A percentile compares a stretch with the other conserved stretches of the same genome.
Conservation (phyloP, 2,888 invertebrate genomes). For the Morpho achilles region DNA sequence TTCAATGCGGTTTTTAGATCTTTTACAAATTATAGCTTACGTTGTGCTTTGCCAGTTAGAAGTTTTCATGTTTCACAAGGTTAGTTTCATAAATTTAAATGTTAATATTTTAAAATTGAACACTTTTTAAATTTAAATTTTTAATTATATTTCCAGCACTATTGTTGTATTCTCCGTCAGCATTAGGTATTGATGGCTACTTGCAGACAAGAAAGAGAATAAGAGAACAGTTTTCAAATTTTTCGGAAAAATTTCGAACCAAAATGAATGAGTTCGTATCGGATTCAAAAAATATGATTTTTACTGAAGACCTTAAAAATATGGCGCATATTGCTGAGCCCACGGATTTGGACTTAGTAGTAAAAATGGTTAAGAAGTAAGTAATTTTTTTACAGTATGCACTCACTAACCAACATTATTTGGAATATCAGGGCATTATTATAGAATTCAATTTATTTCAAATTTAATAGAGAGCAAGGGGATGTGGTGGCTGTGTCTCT, state of each 20-base stretch:
- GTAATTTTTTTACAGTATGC: conserved; percentile 19
- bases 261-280: conserved; percentile 84
- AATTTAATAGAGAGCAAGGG: too few relatives aligned
- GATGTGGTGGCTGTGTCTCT: too few relatives aligned
- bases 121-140: neutral
- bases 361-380: conserved; percentile 85
- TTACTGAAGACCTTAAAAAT: conserved; percentile 91
- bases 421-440: too few relatives aligned
- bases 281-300: conserved; percentile 82
- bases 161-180: conserved; percentile 74
- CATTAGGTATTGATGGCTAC: conserved; percentile 83
- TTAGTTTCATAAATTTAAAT: conserved; percentile 13
- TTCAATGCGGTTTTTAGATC: conserved; percentile 41
- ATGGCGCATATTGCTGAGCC: conserved; percentile 85
- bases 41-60: conserved; percentile 37
- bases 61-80: conserved; percentile 31
- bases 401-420: too few relatives aligned
- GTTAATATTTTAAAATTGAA: neutral
- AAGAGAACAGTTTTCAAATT: conserved; percentile 80
- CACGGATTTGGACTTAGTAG: conserved; percentile 81
- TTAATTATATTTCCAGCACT: conserved; percentile 43
- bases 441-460: too few relatives aligned
- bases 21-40: conserved; percentile 34
- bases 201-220: conserved; percentile 70
- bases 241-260: conserved; percentile 81